Base-by-base conservation (phyloP, 2,113 vertebrate species). In the Oreochromis tanganicae region DNA sequence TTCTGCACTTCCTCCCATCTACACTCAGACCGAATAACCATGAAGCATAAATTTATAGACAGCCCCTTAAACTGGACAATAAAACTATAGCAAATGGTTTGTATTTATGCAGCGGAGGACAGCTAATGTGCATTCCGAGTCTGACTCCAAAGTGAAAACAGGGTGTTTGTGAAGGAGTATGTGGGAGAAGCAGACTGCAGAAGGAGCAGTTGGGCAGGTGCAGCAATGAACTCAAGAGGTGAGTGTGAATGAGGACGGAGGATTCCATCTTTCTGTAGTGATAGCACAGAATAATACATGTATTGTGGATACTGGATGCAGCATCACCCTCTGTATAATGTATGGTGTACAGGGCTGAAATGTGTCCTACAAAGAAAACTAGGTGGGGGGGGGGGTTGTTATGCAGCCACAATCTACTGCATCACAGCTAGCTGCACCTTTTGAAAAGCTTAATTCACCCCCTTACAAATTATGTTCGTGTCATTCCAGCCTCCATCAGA, bases 201-300 rank as follows among this genome's bases (percentile, higher is more conserved):
- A 78, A 54, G 52, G 79, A 89, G 84, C 80, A 80, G 84, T 54
- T 85, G 82, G 84, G 90, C 73, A 81, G 82, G 84, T 16, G 29
- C 78, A 73, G 61, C n/a, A 5, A 75, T 87, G 88, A 89, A 91
- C 91, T 89, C 83, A 59, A 73, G 78, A 89, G 84, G 79, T 88
- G 88, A 90, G 85, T 57, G 17, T 63, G 83, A 92, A 90, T 48
- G 87, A 88, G 78, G 48, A 21, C 6, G 5, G 75, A 85, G 55
- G 82, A 59, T 68, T 71, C 63, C 78, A 46, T 52, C 88, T 61
- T 80, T 81, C 46, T 78, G 82, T 82, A n/a, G 38, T 80, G 52
- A 81, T 81, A 16, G 78, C 54, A 82, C 57, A 54, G 90, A 89
- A 88, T 85, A 84, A 80, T 61, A 52, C 61, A 89, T 90, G 85